phyloP scores from a whole-genome alignment of 2,888 invertebrate species.

The Sarcophaga rosellei region DNA sequence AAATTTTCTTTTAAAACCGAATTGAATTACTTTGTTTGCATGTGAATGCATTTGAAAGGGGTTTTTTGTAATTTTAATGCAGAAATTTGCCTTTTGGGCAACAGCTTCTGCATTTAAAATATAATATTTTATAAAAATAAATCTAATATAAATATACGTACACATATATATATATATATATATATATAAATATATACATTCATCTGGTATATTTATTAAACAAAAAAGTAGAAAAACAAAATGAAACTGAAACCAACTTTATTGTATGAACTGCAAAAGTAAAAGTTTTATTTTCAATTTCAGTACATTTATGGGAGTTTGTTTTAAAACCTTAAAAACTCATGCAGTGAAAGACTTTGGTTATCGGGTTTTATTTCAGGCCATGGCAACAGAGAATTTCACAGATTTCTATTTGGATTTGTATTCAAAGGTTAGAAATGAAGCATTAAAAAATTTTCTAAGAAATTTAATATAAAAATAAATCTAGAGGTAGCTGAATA shows the following conservation, averaged over 20 bases:
- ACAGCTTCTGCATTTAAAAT: background rate
- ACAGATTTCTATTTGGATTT: too few species aligned
- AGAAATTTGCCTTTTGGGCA: constrained; percentile 16
- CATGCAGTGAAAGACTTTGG: too few species aligned
- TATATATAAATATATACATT: too few species aligned
- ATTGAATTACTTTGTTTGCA: background rate
- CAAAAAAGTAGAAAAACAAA: background rate
- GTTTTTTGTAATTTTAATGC: background rate
- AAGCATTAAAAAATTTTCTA: too few species aligned
- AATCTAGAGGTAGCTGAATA: too few species aligned
- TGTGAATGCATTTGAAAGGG: background rate
- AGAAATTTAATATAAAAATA: too few species aligned
- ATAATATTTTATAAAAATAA: constrained; percentile 6
- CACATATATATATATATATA: too few species aligned
- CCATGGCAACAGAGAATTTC: too few species aligned
- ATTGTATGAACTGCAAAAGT: background rate
- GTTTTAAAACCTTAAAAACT: too few species aligned
- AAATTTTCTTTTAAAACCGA: background rate
- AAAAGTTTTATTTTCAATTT: constrained; percentile 29
- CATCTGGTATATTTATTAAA: background rate
- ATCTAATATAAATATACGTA: background rate
- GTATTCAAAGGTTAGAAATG: too few species aligned
- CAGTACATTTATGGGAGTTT: too few species aligned
- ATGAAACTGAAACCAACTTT: background rate
- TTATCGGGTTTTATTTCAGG: too few species aligned